Evolutionary conservation across 2,113 vertebrate genomes (phyloP).

Genomic region (Eurystomus gularis): DNA sequence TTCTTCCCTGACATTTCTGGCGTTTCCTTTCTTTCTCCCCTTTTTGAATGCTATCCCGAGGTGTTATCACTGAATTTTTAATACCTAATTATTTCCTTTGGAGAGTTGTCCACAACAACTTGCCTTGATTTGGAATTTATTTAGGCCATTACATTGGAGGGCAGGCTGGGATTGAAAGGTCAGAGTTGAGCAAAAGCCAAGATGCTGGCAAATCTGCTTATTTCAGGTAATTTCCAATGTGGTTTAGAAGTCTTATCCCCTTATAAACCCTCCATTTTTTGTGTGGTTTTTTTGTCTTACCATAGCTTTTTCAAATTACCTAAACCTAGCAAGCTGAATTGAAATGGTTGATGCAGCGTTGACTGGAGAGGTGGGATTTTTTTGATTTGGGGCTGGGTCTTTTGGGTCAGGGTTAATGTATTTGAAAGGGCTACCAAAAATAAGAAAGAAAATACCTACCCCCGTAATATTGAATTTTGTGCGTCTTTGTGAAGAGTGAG

Average conservation of each 20-base stretch:
- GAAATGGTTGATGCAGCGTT: neutral
- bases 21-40: neutral
- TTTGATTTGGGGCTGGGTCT: neutral
- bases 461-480: neutral
- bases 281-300: neutral
- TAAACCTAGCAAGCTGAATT: neutral
- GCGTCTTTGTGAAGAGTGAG: neutral
- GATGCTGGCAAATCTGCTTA: neutral
- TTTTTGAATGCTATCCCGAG: neutral
- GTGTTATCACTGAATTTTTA: neutral
- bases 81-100: neutral
- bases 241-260: neutral
- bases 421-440: neutral
- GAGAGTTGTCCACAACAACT: neutral
- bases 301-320: neutral
- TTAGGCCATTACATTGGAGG: neutral
- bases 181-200: neutral
- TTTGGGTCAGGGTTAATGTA: neutral
- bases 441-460: neutral
- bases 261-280: neutral
- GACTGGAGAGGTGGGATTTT: neutral
- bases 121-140: neutral
- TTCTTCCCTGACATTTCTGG: neutral
- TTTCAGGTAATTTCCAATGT: neutral
- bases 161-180: neutral